phyloP scores from a whole-genome alignment of 1,140 invertebrate species.

The Anastatus disparis region DNA sequence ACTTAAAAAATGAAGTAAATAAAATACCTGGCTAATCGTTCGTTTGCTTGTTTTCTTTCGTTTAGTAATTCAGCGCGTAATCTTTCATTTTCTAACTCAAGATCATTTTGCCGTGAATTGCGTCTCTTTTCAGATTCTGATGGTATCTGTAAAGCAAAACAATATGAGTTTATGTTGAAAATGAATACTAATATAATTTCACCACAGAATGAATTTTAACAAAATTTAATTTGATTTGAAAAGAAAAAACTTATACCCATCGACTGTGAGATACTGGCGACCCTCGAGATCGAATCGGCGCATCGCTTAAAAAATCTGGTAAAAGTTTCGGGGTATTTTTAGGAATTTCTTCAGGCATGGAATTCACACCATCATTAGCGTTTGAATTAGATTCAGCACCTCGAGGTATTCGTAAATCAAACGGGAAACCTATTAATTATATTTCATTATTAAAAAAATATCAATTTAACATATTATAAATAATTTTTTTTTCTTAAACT shows the following conservation, averaged over 20 bases:
- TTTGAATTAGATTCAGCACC: constrained; percentile 47
- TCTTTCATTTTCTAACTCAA: constrained; percentile 71
- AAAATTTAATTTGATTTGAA: too few species aligned
- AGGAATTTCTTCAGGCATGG: constrained; percentile 47
- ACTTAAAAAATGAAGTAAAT: constrained; percentile 19
- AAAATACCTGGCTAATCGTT: constrained; percentile 65
- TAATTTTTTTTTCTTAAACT: neutral
- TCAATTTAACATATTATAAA: neutral
- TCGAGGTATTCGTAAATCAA: constrained; percentile 54
- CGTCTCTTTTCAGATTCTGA: constrained; percentile 71
- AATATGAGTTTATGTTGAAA: constrained; percentile 2
- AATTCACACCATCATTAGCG: constrained; percentile 34
- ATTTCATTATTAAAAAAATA: neutral
- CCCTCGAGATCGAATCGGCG: constrained; percentile 70
- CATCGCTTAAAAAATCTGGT: constrained; percentile 80
- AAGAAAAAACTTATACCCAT: too few species aligned
- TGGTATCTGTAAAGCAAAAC: constrained; percentile 55
- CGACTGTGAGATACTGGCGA: constrained; percentile 65
- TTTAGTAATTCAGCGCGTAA: constrained; percentile 69
- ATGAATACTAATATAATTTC: too few species aligned
- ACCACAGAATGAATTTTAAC: too few species aligned
- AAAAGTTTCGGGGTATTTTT: constrained; percentile 71
- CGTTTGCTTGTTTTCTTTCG: constrained; percentile 65
- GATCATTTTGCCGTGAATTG: constrained; percentile 68
- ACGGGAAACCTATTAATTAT: constrained; percentile 51